These are phyloP conservation scores for Pedionomus torquatus DNA, from an alignment of 2,113 vertebrate genomes.

Conservation along the genomic window DNA sequence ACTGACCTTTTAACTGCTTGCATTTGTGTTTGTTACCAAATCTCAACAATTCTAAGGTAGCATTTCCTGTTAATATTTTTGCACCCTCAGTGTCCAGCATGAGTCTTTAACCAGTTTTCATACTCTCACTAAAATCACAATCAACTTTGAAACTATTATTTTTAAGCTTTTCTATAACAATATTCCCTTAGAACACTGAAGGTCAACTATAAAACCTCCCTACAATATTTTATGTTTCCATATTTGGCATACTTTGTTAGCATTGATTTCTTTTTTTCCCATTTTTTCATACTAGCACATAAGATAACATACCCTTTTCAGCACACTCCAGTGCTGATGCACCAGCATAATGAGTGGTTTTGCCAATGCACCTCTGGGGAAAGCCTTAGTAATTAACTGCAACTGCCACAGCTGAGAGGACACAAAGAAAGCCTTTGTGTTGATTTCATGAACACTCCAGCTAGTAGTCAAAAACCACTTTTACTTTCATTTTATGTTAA, in stretches of 20 bases:
- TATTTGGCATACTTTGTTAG: background rate
- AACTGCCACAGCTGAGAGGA: background rate
- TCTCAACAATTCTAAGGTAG: background rate
- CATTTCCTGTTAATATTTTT: background rate
- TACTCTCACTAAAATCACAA: background rate
- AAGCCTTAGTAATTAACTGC: background rate
- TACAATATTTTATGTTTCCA: background rate
- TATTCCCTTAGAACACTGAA: background rate
- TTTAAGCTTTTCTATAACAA: background rate
- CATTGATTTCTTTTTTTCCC: background rate
- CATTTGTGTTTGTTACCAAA: background rate
- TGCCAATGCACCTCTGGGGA: background rate
- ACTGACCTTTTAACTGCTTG: background rate
- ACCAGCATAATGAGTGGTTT: background rate
- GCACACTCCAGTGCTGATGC: background rate
- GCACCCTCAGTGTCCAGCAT: rapidly evolving
- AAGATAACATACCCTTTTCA: background rate
- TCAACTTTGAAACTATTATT: background rate
- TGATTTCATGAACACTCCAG: background rate
- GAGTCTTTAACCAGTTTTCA: background rate
- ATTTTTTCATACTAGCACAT: background rate
- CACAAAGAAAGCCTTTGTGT: background rate
- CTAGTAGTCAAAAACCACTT: background rate
- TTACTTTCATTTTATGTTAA: background rate
- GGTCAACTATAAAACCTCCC: background rate